These are phyloP conservation scores for Magallana nippona DNA, from an alignment of 2,888 invertebrate genomes.

Conservation along the genomic window DNA sequence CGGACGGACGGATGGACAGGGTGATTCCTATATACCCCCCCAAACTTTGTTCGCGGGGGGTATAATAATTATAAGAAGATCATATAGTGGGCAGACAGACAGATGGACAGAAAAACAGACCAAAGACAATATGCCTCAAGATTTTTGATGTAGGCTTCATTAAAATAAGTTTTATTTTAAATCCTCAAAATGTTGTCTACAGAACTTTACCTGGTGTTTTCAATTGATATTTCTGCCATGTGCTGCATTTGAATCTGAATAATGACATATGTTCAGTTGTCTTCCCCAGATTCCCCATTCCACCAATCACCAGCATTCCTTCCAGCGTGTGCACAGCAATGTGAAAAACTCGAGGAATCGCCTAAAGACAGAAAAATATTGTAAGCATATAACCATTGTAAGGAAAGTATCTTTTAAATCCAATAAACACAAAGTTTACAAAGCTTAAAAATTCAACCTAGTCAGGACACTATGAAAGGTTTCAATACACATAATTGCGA, in stretches of 20 bases:
- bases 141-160: no score
- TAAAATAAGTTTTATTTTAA: no score
- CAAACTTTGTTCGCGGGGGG: no score
- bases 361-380: slow-evolving; percentile 73
- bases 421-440: no score
- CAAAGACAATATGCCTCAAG: no score
- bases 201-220: neutral
- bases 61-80: no score
- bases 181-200: neutral
- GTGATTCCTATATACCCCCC: no score
- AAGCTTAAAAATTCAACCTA: neutral
- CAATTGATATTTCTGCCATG: slow-evolving; percentile 84
- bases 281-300: slow-evolving; percentile 84
- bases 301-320: slow-evolving; percentile 95
- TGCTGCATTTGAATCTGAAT: slow-evolving; percentile 93
- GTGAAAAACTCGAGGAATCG: slow-evolving; percentile 84
- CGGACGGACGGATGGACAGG: no score
- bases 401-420: neutral
- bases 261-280: slow-evolving; percentile 84
- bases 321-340: slow-evolving; percentile 90
- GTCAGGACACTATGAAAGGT: neutral
- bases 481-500: no score
- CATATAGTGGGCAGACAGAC: no score
- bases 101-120: no score
- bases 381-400: neutral